phyloP scores from a whole-genome alignment of 2,888 invertebrate species.

The Pollenia labialis region DNA sequence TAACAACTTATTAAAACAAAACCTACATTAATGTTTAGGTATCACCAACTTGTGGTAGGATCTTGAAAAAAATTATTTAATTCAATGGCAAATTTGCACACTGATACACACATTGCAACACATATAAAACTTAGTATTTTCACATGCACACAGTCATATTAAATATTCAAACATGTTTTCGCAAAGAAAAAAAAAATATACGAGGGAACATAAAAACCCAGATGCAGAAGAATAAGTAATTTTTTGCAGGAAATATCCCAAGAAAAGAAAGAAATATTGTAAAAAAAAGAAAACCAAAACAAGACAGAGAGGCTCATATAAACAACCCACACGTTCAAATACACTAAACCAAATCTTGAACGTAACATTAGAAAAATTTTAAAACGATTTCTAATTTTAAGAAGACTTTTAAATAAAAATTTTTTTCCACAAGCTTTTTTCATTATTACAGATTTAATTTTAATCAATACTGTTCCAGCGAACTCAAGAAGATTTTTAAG shows the following conservation, averaged over 20 bases:
- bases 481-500: too few relatives aligned
- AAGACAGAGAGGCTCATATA: too few relatives aligned
- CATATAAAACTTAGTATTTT: neutral
- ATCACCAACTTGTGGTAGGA: constrained; percentile 57
- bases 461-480: too few relatives aligned
- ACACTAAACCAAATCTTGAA: too few relatives aligned
- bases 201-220: neutral
- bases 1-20: constrained; percentile 50
- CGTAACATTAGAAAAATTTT: too few relatives aligned
- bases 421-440: too few relatives aligned
- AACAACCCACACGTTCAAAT: too few relatives aligned
- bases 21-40: constrained; percentile 38
- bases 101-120: constrained; percentile 1
- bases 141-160: neutral
- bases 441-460: too few relatives aligned
- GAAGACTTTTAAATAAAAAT: too few relatives aligned
- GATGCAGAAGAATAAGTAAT: neutral
- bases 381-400: too few relatives aligned
- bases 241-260: neutral
- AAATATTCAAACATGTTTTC: constrained; percentile 57
- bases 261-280: neutral
- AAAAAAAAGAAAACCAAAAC: neutral
- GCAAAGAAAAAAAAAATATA: neutral
- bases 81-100: constrained; percentile 3
- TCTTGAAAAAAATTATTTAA: constrained; percentile 54